Conservation (phyloP, 1,140 invertebrate species). For the Manduca sexta region DNA sequence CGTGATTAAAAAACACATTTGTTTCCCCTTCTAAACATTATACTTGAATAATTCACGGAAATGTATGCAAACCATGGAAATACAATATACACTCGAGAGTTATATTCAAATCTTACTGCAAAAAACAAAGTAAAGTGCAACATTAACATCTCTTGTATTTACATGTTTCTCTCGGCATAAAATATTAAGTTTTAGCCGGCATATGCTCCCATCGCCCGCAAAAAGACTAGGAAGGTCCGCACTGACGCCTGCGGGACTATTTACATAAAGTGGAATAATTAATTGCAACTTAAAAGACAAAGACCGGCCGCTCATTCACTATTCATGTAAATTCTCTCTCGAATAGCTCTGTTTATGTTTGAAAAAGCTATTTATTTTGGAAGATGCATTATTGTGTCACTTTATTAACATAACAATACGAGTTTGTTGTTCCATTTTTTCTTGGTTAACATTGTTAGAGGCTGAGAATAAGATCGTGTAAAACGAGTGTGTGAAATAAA, state of each 20-base stretch:
- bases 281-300: slow-evolving; percentile 65
- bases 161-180: slow-evolving; percentile 23
- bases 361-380: slow-evolving; percentile 3
- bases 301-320: slow-evolving; percentile 43
- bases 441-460: too few relatives aligned
- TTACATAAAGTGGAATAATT: slow-evolving; percentile 68
- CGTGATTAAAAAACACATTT: too few relatives aligned
- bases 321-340: slow-evolving; percentile 61
- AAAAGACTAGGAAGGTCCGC: slow-evolving; percentile 32
- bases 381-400: slow-evolving; percentile 2
- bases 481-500: too few relatives aligned
- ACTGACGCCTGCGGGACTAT: slow-evolving; percentile 38
- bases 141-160: slow-evolving; percentile 5
- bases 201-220: slow-evolving; percentile 25
- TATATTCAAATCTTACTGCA: too few relatives aligned
- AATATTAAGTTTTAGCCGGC: slow-evolving; percentile 27
- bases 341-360: slow-evolving; percentile 23
- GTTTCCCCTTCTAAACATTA: too few relatives aligned
- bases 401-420: too few relatives aligned
- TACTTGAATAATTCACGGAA: too few relatives aligned
- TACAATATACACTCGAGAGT: too few relatives aligned
- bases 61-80: too few relatives aligned
- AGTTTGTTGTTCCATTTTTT: too few relatives aligned
- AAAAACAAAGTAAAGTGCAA: too few relatives aligned
- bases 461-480: too few relatives aligned